phyloP scores from a whole-genome alignment of 2,888 invertebrate genomes.

The Heliconius cydno region DNA sequence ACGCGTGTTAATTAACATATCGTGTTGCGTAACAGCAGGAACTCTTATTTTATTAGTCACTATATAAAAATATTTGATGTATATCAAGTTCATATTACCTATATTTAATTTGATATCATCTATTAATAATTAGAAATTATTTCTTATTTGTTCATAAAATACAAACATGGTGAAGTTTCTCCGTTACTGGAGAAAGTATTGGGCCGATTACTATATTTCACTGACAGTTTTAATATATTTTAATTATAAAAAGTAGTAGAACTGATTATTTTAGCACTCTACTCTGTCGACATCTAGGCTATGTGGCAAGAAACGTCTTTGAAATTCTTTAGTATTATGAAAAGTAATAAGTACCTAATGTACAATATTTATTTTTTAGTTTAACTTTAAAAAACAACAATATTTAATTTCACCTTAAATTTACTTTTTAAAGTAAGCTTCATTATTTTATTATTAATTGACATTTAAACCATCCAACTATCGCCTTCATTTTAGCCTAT shows the following conservation, averaged over 20 bases:
- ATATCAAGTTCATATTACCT: conserved; percentile 19
- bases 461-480: too few species aligned
- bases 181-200: neutral
- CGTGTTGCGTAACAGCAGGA: conserved; percentile 37
- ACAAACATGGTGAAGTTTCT: neutral
- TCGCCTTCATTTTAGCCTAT: neutral
- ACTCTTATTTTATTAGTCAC: conserved; percentile 41
- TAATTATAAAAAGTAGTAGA: neutral
- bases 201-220: neutral
- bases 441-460: too few species aligned
- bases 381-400: too few species aligned
- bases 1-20: conserved; percentile 38
- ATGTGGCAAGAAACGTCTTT: too few species aligned
- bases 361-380: too few species aligned
- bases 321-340: too few species aligned
- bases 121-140: neutral
- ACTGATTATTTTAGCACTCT: neutral
- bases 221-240: neutral
- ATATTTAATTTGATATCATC: conserved; percentile 6
- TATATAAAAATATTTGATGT: conserved; percentile 36
- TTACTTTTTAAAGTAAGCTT: too few species aligned
- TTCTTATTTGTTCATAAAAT: neutral
- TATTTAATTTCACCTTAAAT: too few species aligned
- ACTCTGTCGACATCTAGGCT: too few species aligned
- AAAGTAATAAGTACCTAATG: too few species aligned